phyloP scores from a whole-genome alignment of 2,797 vertebrate species.

The Selene dorsalis region DNA sequence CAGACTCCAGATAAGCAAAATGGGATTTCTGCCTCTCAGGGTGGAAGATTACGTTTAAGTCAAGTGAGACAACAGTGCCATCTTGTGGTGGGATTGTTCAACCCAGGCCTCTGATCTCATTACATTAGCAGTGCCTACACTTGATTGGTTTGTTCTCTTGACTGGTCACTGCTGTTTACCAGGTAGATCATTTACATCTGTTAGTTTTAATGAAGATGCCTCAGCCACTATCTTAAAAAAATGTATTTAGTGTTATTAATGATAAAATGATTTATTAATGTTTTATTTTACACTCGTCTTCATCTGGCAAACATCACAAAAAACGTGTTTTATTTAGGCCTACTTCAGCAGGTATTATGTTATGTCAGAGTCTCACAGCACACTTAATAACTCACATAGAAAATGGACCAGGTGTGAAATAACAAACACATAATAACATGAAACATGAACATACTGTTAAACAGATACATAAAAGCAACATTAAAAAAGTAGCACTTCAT shows the following conservation, averaged over 20 bases:
- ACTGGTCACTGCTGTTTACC: background rate
- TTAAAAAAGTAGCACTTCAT: conserved; percentile 11
- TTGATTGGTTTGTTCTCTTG: background rate
- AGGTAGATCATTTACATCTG: background rate
- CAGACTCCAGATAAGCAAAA: conserved; percentile 68
- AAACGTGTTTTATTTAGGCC: background rate
- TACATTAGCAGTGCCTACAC: background rate
- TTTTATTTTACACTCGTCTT: background rate
- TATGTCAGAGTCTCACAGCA: conserved; percentile 12
- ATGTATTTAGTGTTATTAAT: no score
- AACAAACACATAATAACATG: conserved; percentile 8
- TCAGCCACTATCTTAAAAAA: no score
- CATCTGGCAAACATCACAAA: conserved; percentile 43
- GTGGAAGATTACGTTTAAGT: background rate
- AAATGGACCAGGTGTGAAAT: background rate
- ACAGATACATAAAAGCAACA: conserved; percentile 8
- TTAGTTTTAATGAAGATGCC: no score
- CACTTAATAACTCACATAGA: conserved; percentile 3
- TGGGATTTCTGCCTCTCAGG: conserved; percentile 46
- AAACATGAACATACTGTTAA: conserved; percentile 22
- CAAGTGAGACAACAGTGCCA: conserved; percentile 64
- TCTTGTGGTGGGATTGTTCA: conserved; percentile 59
- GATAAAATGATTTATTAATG: background rate
- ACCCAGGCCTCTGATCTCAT: background rate
- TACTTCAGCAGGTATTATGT: conserved; percentile 1